These are phyloP conservation scores for Drosophila kurseongensis DNA, from an alignment of 1,140 invertebrate genomes.

Conservation along the genomic window DNA sequence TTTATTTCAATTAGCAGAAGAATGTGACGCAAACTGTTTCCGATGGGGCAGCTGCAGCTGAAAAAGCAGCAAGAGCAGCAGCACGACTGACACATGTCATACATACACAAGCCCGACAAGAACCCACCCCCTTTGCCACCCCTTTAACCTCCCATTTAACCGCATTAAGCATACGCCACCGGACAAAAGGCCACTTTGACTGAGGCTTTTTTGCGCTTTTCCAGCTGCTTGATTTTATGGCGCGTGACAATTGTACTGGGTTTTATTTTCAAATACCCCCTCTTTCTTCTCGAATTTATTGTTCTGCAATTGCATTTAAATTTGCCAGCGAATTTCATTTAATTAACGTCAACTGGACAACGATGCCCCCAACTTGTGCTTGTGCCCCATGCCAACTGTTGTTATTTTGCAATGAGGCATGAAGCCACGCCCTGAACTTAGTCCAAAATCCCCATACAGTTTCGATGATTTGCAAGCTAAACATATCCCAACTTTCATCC, in stretches of 20 bases:
- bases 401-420: slow-evolving; percentile 64
- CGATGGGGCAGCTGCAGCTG: slow-evolving; percentile 39
- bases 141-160: background rate
- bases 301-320: slow-evolving; percentile 80
- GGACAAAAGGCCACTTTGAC: slow-evolving; percentile 40
- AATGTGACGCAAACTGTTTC: slow-evolving; percentile 65
- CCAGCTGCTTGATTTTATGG: slow-evolving; percentile 72
- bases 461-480: slow-evolving; percentile 33
- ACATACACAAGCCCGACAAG: background rate
- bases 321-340: slow-evolving; percentile 77
- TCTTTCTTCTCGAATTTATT: slow-evolving; percentile 50
- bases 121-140: background rate
- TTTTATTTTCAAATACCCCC: background rate
- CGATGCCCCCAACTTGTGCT: slow-evolving; percentile 15
- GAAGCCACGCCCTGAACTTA: slow-evolving; percentile 44
- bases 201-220: slow-evolving; percentile 32
- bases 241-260: slow-evolving; percentile 76
- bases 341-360: slow-evolving; percentile 63
- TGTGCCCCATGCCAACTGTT: slow-evolving; percentile 40
- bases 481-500: slow-evolving; percentile 27
- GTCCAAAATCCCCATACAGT: slow-evolving; percentile 6
- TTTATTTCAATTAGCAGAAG: slow-evolving; percentile 79
- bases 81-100: slow-evolving; percentile 59
- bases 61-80: slow-evolving; percentile 22
- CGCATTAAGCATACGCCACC: slow-evolving; percentile 67